A percentile compares a stretch with the other conserved stretches of the same genome.
phyloP scores from a whole-genome alignment of 1,140 invertebrate genomes.

The Xylocopa sonorina region DNA sequence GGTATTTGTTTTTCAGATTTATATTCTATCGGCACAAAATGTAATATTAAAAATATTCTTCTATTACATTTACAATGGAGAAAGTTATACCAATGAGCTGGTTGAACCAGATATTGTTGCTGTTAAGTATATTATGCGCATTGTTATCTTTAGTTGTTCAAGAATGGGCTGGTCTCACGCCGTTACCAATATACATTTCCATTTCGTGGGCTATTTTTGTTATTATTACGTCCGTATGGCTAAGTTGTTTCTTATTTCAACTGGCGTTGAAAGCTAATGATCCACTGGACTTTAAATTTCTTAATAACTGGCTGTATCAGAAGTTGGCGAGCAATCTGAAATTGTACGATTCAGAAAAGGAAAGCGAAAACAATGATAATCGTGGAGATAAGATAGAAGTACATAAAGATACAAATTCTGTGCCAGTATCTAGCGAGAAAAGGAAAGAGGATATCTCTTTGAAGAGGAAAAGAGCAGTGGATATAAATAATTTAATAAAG shows the following conservation, averaged over 20 bases:
- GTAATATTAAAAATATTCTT: constrained; percentile 33
- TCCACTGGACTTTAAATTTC: constrained; percentile 64
- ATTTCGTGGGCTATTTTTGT: constrained; percentile 73
- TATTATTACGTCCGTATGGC: constrained; percentile 72
- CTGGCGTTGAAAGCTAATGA: constrained; percentile 70
- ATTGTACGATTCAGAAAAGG: constrained; percentile 2
- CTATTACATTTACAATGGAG: constrained; percentile 58
- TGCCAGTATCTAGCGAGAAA: constrained; percentile 2
- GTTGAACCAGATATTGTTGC: constrained; percentile 72
- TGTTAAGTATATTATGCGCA: constrained; percentile 64
- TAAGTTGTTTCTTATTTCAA: constrained; percentile 73
- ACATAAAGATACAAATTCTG: constrained; percentile 14
- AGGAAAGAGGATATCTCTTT: background rate
- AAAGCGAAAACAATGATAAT: constrained; percentile 4
- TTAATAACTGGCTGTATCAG: constrained; percentile 64
- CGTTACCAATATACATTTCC: constrained; percentile 71
- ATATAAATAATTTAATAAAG: constrained; percentile 61
- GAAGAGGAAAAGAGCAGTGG: constrained; percentile 34
- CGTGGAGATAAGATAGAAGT: background rate
- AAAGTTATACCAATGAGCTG: constrained; percentile 73
- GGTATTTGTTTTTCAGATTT: constrained; percentile 38
- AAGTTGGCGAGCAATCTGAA: constrained; percentile 48
- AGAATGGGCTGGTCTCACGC: constrained; percentile 64
- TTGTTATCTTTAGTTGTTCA: constrained; percentile 70
- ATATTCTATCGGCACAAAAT: constrained; percentile 45